phyloP scores from a whole-genome alignment of 2,113 vertebrate genomes.

The Odocoileus virginianus region DNA sequence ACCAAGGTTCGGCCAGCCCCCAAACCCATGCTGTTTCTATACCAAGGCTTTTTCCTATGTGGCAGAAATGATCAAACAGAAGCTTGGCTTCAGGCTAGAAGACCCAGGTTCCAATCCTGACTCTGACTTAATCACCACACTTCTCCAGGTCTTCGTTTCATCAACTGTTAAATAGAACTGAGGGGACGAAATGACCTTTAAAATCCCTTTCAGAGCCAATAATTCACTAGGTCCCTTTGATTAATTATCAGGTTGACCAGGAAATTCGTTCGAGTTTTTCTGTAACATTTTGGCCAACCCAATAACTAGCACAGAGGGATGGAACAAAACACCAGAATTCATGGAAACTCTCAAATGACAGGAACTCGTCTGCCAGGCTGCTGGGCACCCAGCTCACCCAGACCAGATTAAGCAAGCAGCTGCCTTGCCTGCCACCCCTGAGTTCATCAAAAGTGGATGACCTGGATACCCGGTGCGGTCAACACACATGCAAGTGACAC shows the following conservation, averaged over 20 bases:
- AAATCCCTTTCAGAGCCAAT: neutral
- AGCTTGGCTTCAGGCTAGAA: neutral
- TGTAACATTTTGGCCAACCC: neutral
- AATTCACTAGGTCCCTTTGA: constrained; percentile 10
- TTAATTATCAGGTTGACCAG: neutral
- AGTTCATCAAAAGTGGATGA: neutral
- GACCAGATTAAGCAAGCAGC: neutral
- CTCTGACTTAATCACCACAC: neutral
- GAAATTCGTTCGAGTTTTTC: neutral
- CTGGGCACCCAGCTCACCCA: neutral
- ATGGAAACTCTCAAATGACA: neutral
- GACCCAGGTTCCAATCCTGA: neutral
- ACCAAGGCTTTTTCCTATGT: neutral
- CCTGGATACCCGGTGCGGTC: neutral
- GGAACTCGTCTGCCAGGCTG: neutral
- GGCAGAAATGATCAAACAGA: neutral
- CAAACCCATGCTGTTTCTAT: neutral
- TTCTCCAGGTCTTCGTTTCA: neutral
- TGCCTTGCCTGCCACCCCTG: neutral
- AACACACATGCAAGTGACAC: neutral
- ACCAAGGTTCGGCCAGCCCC: neutral
- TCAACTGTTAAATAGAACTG: neutral
- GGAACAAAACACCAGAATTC: neutral
- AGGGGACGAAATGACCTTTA: neutral
- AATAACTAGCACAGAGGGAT: neutral